A percentile compares a stretch with the other conserved stretches of the same genome.
These are phyloP conservation scores for Colletes gigas DNA, from an alignment of 1,140 invertebrate genomes.

Conservation along the genomic window DNA sequence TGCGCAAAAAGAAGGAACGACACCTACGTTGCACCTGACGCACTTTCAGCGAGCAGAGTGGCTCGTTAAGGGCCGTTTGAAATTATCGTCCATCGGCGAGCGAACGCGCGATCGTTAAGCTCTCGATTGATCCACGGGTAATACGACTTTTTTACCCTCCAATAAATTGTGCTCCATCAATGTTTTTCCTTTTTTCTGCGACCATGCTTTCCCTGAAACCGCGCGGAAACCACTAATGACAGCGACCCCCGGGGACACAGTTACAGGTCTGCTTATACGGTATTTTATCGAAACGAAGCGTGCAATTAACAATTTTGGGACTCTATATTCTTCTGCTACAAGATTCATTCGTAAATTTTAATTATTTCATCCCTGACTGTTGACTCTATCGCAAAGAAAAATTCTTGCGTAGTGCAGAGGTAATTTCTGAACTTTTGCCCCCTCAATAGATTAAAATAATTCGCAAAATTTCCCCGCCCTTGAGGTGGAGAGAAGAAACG, in stretches of 20 bases:
- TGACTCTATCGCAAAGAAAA: too few species aligned
- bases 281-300: too few species aligned
- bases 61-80: slow-evolving; percentile 24
- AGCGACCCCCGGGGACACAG: not conserved
- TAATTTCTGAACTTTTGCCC: too few species aligned
- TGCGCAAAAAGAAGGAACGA: slow-evolving; percentile 19
- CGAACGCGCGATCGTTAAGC: slow-evolving; percentile 9
- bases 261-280: too few species aligned
- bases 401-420: too few species aligned
- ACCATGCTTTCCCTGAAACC: not conserved
- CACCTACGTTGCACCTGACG: slow-evolving; percentile 34
- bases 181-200: not conserved
- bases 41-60: not conserved
- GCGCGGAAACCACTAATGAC: not conserved
- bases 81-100: not conserved
- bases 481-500: too few species aligned
- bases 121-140: slow-evolving; percentile 18
- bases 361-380: too few species aligned
- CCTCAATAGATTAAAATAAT: too few species aligned
- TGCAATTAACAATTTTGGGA: too few species aligned
- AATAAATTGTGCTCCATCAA: not conserved
- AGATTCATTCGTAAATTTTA: too few species aligned
- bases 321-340: too few species aligned
- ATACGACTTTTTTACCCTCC: not conserved
- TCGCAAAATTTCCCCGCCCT: too few species aligned